phyloP scores from a whole-genome alignment of 1,140 invertebrate genomes.

The Trichoplusia ni region DNA sequence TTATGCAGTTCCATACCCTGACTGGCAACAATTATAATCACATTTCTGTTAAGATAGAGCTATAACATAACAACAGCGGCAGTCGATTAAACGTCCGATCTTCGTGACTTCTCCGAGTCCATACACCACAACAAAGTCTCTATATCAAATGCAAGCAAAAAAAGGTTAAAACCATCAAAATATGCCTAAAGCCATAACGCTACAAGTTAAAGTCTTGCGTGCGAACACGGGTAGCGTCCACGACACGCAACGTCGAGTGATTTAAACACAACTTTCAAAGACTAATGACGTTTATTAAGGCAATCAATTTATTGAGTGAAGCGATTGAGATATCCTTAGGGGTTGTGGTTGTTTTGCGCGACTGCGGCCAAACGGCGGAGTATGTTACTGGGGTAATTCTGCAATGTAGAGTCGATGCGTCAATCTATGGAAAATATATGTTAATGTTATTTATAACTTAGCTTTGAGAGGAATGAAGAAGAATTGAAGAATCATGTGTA shows the following conservation, averaged over 20 bases:
- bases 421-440: no score
- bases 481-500: no score
- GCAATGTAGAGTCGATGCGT: no score
- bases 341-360: slow-evolving; percentile 26
- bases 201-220: slow-evolving; percentile 51
- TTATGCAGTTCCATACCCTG: no score
- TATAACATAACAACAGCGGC: no score
- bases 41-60: no score
- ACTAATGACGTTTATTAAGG: slow-evolving; percentile 76
- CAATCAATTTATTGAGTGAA: slow-evolving; percentile 74
- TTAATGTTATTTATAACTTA: no score
- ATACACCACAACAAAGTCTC: not conserved
- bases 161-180: slow-evolving; percentile 13
- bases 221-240: slow-evolving; percentile 70
- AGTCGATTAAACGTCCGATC: no score
- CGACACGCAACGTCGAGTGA: slow-evolving; percentile 58
- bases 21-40: no score
- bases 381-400: not conserved
- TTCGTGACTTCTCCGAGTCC: not conserved
- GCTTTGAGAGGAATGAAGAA: no score
- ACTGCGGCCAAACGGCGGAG: not conserved
- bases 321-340: slow-evolving; percentile 72
- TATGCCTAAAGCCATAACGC: slow-evolving; percentile 41
- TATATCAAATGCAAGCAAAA: slow-evolving; percentile 1
- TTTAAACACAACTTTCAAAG: slow-evolving; percentile 57